Percentiles rank a stretch among this genome's conserved stretches.
phyloP scores from a whole-genome alignment of 64 coral and sea anemone genomes.

The Dendrophyllia cribrosa region DNA sequence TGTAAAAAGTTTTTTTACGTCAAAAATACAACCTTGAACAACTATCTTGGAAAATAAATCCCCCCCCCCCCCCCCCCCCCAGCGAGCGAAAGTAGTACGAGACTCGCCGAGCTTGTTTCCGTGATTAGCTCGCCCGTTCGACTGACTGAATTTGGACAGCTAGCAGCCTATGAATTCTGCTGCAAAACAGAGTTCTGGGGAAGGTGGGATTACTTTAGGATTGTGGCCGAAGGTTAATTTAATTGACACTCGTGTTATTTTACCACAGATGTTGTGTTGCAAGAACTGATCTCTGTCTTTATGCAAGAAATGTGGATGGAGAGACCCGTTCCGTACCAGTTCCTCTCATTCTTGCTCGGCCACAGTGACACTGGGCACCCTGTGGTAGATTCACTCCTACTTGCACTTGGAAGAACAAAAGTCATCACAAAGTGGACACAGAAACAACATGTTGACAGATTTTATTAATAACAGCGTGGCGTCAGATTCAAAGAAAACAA shows the following conservation, averaged over 20 bases:
- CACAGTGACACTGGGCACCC: slow-evolving; percentile 1
- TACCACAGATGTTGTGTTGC: background rate
- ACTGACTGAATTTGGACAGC: too few species aligned
- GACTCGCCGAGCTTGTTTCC: too few species aligned
- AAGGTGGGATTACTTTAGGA: too few species aligned
- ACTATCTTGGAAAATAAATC: too few species aligned
- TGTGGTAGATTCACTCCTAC: background rate
- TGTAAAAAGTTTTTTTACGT: too few species aligned
- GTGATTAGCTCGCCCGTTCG: too few species aligned
- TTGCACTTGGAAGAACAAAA: background rate
- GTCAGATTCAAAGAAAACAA: background rate
- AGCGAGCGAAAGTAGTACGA: too few species aligned
- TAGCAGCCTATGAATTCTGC: too few species aligned
- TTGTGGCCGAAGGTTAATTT: too few species aligned
- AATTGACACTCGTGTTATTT: background rate
- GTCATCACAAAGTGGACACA: background rate
- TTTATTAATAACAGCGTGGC: background rate
- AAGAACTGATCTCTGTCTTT: slow-evolving; percentile 20
- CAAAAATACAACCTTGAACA: too few species aligned
- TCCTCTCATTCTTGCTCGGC: slow-evolving; percentile 17
- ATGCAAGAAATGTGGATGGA: slow-evolving; percentile 58
- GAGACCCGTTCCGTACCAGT: slow-evolving; percentile 18
- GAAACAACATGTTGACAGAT: background rate
- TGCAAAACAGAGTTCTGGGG: too few species aligned
- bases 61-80: too few species aligned